These are phyloP conservation scores for Cydia amplana DNA, from an alignment of 1,140 invertebrate genomes.

Conservation along the genomic window DNA sequence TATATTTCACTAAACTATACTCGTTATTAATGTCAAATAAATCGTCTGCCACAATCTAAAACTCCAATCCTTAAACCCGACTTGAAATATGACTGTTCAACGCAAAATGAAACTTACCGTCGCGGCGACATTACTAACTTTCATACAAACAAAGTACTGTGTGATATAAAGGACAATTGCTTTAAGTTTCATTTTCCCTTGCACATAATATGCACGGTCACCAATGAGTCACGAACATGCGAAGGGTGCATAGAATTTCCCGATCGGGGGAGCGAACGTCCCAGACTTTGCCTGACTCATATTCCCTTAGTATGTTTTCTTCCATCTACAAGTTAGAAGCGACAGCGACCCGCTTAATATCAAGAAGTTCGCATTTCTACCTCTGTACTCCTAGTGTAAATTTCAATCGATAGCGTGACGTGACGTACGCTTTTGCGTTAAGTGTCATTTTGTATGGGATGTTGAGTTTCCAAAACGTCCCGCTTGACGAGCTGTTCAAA, in stretches of 20 bases:
- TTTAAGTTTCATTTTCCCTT: neutral
- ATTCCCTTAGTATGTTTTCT: constrained; percentile 24
- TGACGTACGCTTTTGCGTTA: too few relatives aligned
- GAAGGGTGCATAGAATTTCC: constrained; percentile 42
- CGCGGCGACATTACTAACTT: neutral
- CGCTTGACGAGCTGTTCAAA: too few relatives aligned
- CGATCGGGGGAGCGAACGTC: constrained; percentile 35
- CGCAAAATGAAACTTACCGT: neutral
- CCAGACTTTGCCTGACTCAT: constrained; percentile 36
- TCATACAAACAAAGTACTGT: neutral
- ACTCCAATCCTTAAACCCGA: neutral
- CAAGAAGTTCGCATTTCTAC: neutral
- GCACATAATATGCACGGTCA: neutral
- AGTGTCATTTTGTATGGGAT: too few relatives aligned
- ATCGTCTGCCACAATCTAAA: neutral
- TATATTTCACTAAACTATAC: neutral
- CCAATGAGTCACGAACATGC: constrained; percentile 27
- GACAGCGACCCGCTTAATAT: neutral
- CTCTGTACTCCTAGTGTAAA: too few relatives aligned
- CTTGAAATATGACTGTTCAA: neutral
- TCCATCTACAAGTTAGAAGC: neutral
- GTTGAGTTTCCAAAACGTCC: too few relatives aligned
- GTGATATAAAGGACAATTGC: neutral
- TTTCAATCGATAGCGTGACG: too few relatives aligned
- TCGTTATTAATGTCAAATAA: neutral